These are phyloP conservation scores for Latrodectus geometricus DNA, from an alignment of 1,140 invertebrate species.

Conservation along the genomic window DNA sequence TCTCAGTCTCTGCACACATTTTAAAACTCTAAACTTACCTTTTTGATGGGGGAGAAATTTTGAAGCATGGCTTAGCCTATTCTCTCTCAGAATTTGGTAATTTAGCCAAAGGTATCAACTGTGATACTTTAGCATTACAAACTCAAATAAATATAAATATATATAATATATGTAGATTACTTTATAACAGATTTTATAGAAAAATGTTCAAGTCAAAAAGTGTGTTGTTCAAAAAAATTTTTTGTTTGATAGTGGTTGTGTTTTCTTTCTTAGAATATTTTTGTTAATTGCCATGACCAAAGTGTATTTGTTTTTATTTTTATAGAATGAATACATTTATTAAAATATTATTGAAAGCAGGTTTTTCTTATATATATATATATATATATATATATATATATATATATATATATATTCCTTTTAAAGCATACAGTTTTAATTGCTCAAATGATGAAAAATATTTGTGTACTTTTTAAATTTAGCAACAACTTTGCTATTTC, in stretches of 20 bases:
- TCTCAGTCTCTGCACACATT: background rate
- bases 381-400: too few relatives aligned
- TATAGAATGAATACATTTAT: background rate
- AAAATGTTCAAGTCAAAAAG: slow-evolving; percentile 33
- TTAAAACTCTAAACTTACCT: background rate
- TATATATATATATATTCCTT: too few relatives aligned
- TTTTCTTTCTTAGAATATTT: slow-evolving; percentile 14
- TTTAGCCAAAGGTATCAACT: slow-evolving; percentile 61
- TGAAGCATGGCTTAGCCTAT: slow-evolving; percentile 21
- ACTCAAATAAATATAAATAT: slow-evolving; percentile 42
- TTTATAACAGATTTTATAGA: slow-evolving; percentile 57
- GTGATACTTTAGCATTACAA: slow-evolving; percentile 58
- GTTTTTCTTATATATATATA: background rate
- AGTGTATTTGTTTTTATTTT: slow-evolving; percentile 3
- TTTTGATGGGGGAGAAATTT: slow-evolving; percentile 3
- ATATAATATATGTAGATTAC: slow-evolving; percentile 57
- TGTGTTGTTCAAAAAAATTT: slow-evolving; percentile 27
- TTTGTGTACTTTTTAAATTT: background rate
- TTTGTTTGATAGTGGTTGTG: slow-evolving; percentile 17
- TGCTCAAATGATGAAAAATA: background rate
- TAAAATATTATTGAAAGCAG: background rate
- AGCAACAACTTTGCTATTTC: background rate
- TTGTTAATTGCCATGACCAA: background rate
- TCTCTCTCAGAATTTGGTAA: slow-evolving; percentile 55
- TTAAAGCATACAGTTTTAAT: background rate